Percentiles rank a stretch among this genome's conserved stretches.
Conservation (phyloP, 2,113 vertebrate species). For the Motacilla tschutschensis region DNA sequence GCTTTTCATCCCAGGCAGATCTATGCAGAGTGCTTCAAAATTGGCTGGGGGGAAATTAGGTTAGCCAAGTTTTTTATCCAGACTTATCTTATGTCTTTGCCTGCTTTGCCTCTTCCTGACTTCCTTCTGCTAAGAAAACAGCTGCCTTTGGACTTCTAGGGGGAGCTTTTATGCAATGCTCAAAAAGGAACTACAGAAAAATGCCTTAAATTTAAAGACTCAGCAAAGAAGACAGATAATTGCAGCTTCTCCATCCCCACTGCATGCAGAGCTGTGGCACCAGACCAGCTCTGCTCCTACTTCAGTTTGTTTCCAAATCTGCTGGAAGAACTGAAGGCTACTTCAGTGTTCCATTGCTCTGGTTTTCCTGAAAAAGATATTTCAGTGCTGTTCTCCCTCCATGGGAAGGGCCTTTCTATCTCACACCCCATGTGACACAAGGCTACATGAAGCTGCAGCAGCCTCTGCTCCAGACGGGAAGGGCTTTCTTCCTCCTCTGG, state of each 20-base stretch:
- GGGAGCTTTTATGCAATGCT: conserved; percentile 15
- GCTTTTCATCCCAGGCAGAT: not conserved
- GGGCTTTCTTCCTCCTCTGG: no score
- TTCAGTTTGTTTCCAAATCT: no score
- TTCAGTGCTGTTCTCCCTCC: no score
- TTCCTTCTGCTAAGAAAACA: conserved; percentile 42
- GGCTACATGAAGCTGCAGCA: no score
- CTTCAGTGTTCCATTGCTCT: no score
- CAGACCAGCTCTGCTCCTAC: no score
- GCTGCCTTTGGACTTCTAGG: conserved; percentile 24
- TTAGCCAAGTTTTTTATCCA: conserved; percentile 42
- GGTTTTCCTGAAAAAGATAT: no score
- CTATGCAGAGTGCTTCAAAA: not conserved
- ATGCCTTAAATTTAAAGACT: conserved; percentile 10
- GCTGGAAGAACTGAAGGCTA: no score
- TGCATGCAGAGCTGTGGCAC: no score
- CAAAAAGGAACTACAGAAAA: not conserved
- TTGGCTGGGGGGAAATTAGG: conserved; percentile 35
- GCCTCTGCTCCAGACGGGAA: no score
- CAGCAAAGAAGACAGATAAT: not conserved
- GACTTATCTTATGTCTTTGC: conserved; percentile 2
- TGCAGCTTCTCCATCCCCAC: not conserved
- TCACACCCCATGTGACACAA: no score
- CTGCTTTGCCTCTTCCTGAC: conserved; percentile 28
- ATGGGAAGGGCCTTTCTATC: no score